Evolutionary conservation across 2,797 vertebrate species (phyloP).

Genomic region (Typhlichthys eigenmanni): DNA sequence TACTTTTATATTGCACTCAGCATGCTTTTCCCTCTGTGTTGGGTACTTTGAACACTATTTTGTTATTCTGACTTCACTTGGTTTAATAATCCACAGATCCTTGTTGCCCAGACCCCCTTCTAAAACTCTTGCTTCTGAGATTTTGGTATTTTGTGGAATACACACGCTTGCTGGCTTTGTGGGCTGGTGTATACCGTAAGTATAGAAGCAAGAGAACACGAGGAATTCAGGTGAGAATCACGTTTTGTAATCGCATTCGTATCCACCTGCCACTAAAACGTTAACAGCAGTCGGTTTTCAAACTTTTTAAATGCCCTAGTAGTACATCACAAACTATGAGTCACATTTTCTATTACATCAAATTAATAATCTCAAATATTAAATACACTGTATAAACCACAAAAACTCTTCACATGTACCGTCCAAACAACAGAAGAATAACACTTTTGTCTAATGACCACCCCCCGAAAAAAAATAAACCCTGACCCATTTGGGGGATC

Average conservation of each 20-base stretch:
- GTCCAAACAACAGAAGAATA: no score
- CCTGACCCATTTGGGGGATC: no score
- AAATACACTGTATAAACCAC: no score
- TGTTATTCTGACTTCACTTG: slow-evolving; percentile 82
- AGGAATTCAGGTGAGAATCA: slow-evolving; percentile 23
- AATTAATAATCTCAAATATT: no score
- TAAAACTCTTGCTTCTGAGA: slow-evolving; percentile 36
- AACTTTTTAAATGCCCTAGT: no score
- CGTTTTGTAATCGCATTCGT: slow-evolving; percentile 17
- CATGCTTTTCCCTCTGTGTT: slow-evolving; percentile 81
- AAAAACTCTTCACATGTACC: no score
- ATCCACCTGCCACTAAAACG: slow-evolving; percentile 19
- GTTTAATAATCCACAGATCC: slow-evolving; percentile 77
- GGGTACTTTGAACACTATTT: slow-evolving; percentile 85
- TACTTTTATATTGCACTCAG: slow-evolving; percentile 85
- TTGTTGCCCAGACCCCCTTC: slow-evolving; percentile 36
- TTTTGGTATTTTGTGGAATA: slow-evolving; percentile 64
- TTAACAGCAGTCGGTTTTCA: slow-evolving; percentile 2
- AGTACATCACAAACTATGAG: no score
- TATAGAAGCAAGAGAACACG: slow-evolving; percentile 19
- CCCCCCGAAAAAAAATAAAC: no score
- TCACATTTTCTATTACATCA: no score
- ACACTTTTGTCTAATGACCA: no score
- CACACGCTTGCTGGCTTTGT: slow-evolving; percentile 36
- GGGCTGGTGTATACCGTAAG: slow-evolving; percentile 31